Evolutionary conservation across 2,113 vertebrate species (phyloP).

Genomic region (Mixornis gularis): DNA sequence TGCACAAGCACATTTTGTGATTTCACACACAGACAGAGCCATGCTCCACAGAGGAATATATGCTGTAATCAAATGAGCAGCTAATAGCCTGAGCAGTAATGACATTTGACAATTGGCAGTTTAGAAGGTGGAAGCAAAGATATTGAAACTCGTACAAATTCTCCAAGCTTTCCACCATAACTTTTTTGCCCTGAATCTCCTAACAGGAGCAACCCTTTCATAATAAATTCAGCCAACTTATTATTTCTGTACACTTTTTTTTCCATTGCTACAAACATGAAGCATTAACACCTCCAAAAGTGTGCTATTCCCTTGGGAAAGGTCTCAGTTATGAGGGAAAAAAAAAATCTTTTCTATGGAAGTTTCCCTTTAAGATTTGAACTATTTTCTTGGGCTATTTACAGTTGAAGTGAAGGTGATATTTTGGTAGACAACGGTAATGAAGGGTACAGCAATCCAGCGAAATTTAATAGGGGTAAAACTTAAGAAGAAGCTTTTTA

Average conservation of each 20-base stretch:
- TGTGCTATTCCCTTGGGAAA: conserved; percentile 44
- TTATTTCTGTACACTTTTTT: conserved; percentile 41
- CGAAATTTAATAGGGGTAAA: neutral
- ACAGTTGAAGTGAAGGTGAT: conserved; percentile 13
- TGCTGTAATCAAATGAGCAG: neutral
- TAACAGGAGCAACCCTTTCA: conserved; percentile 31
- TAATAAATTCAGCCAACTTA: conserved; percentile 23
- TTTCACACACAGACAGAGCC: neutral
- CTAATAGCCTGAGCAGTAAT: conserved; percentile 18
- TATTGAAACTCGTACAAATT: conserved; percentile 43
- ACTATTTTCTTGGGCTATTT: conserved; percentile 41
- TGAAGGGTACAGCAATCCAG: neutral
- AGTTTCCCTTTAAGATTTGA: conserved; percentile 20
- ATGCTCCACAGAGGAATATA: neutral
- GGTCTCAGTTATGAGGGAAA: neutral
- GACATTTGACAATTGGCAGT: conserved; percentile 32
- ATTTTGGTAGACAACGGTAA: conserved; percentile 22
- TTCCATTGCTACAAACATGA: conserved; percentile 11
- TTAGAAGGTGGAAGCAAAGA: conserved; percentile 41
- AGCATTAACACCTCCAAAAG: conserved; percentile 22
- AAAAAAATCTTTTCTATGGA: neutral
- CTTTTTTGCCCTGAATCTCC: conserved; percentile 47
- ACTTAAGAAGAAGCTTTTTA: neutral
- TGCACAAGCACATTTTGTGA: neutral
- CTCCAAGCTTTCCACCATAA: neutral